Percentiles rank a stretch among this genome's conserved stretches.
phyloP scores from a whole-genome alignment of 1,140 invertebrate species.

The Zophobas morio region DNA sequence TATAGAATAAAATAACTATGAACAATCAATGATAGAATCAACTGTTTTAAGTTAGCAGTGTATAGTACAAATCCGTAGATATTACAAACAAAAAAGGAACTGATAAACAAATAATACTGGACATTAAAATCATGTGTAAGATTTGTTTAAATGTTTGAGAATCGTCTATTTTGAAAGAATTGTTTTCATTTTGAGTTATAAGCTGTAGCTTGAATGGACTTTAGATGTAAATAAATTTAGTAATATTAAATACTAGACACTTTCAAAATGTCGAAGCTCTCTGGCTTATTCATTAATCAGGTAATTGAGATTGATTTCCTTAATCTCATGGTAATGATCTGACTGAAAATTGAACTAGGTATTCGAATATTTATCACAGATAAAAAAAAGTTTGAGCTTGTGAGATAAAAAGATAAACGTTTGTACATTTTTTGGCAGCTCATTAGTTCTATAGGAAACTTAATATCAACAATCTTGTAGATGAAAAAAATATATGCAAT shows the following conservation, averaged over 20 bases:
- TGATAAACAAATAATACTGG: constrained; percentile 39
- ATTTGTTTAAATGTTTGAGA: too few relatives aligned
- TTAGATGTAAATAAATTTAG: too few relatives aligned
- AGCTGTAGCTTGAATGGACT: too few relatives aligned
- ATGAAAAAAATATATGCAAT: constrained; percentile 36
- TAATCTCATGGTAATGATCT: constrained; percentile 1
- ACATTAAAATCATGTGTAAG: constrained; percentile 23
- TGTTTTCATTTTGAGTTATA: too few relatives aligned
- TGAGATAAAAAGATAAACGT: constrained; percentile 41
- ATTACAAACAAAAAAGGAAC: constrained; percentile 21
- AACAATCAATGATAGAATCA: constrained; percentile 30
- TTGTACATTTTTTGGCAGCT: constrained; percentile 59
- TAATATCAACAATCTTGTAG: constrained; percentile 24
- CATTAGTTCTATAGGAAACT: constrained; percentile 40
- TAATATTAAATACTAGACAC: too few relatives aligned
- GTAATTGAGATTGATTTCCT: not conserved
- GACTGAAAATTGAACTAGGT: not conserved
- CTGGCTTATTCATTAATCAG: not conserved
- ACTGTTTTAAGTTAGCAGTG: constrained; percentile 20
- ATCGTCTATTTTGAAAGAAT: too few relatives aligned
- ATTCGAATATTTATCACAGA: constrained; percentile 46
- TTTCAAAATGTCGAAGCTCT: too few relatives aligned
- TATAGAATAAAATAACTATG: constrained; percentile 47
- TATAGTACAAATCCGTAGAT: not conserved
- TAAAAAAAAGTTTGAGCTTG: constrained; percentile 45